Evolutionary conservation across 1,140 invertebrate species (phyloP), one percentile per base, ranked within the genome.

Genomic region (Brachionus sp.): DNA sequence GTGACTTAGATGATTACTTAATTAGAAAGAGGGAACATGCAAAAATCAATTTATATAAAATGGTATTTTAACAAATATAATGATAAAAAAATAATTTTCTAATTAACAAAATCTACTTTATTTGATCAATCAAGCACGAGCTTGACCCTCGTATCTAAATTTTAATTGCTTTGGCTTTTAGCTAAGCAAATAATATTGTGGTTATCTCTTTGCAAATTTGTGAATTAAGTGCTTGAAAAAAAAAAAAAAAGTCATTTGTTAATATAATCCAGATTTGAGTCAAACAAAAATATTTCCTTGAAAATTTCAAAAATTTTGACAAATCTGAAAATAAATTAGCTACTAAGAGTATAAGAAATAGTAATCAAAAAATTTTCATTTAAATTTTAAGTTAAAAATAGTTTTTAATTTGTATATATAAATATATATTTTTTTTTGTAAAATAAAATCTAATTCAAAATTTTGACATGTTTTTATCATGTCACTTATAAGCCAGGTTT

Each of bases 301-400:
- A 66, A 66, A 66, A 66, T 66, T 66, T 66, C 64, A 66, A 66
- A 66, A 33, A 66, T 66, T 66, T 66, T 66, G 64, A 66, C 64
- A 66, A 66, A 29, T 33, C 64, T 66, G 64, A 33, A 12, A n/a
- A 23, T 66, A 19, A 23, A 19, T 23, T 9, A 57, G 50, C n/a
- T 29, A 1, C 29, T 23, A 57, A 57, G 19, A 57, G 50, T 66
- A 66, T 13, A 66, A 33, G 33, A n/a, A 66, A 66, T 37, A 23
- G 13, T 10, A 33, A n/a, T 12, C 9, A 33, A 46, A 13, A 66
- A 66, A 5, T 33, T 66, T 37, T 66, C 23, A 66, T 66, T 66
- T 66, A 66, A 33, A 66, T 66, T 66, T 66, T 7, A 37, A 66
- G n/a, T 66, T 29, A 64, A 66, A 66, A 66, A 66, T 33, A 29